Conservation (phyloP, 2,797 vertebrate genomes). For the Spinibarbus caldwelli region DNA sequence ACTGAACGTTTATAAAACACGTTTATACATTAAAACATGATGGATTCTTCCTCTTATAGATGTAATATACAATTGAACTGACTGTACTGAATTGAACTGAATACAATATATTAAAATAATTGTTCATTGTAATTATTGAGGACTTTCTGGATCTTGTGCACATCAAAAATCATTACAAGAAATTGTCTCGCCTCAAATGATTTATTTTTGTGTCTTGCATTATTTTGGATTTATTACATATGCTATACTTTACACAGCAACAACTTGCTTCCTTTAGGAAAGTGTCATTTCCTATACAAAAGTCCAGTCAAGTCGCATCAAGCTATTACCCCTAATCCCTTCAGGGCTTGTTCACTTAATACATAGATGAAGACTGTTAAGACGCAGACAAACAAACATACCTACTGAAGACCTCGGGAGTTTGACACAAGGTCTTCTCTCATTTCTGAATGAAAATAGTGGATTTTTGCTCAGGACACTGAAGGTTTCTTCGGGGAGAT, state of each 20-base stretch:
- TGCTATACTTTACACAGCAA: background rate
- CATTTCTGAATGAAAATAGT: background rate
- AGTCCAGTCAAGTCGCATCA: conserved; percentile 70
- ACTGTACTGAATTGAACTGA: background rate
- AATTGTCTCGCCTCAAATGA: background rate
- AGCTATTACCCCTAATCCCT: conserved; percentile 82
- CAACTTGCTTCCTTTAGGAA: conserved; percentile 44
- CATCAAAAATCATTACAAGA: background rate
- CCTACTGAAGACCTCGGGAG: conserved; percentile 36
- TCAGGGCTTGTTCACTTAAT: conserved; percentile 66
- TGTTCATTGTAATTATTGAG: background rate
- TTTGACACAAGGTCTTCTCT: background rate
- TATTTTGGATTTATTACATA: background rate
- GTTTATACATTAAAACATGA: background rate
- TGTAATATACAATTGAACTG: background rate
- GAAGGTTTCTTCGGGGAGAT: conserved; percentile 3
- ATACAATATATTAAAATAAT: background rate
- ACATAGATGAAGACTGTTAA: conserved; percentile 50
- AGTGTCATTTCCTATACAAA: conserved; percentile 59
- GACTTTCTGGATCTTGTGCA: background rate
- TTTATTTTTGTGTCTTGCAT: background rate
- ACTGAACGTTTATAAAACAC: background rate
- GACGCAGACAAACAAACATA: conserved; percentile 60
- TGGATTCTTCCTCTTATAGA: background rate
- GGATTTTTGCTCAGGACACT: background rate